phyloP scores from a whole-genome alignment of 2,113 vertebrate genomes.

The Globicephala melas region DNA sequence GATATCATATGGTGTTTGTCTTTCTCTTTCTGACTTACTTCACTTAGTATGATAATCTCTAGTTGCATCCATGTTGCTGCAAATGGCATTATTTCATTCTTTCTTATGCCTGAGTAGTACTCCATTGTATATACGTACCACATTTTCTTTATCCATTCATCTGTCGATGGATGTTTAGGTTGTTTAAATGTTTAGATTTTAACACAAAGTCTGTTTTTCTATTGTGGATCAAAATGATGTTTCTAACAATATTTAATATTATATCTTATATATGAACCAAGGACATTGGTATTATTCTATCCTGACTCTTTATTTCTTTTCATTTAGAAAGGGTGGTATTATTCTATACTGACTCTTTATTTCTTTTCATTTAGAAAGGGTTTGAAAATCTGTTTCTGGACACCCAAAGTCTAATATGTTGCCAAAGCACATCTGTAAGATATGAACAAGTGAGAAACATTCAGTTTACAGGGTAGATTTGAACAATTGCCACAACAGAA shows the following conservation, averaged over 20 bases:
- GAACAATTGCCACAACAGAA: background rate
- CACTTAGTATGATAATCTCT: background rate
- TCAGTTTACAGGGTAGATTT: background rate
- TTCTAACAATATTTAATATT: background rate
- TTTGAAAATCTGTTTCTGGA: constrained; percentile 19
- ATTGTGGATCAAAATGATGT: background rate
- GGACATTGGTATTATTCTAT: background rate
- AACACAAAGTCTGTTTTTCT: background rate
- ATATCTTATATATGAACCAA: background rate
- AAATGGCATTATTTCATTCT: background rate
- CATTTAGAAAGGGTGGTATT: background rate
- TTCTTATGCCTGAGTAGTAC: background rate
- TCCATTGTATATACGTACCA: background rate
- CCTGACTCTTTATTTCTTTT: background rate
- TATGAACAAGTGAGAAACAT: background rate
- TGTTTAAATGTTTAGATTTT: background rate
- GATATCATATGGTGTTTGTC: background rate
- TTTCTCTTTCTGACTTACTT: background rate
- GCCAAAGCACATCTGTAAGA: background rate
- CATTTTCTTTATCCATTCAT: background rate
- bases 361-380: background rate
- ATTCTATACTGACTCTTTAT: background rate
- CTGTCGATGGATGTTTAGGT: background rate
- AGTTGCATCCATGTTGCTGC: background rate
- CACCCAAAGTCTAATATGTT: background rate